These are phyloP conservation scores for Orchestia grillus DNA, from an alignment of 1,140 invertebrate species.

Conservation along the genomic window DNA sequence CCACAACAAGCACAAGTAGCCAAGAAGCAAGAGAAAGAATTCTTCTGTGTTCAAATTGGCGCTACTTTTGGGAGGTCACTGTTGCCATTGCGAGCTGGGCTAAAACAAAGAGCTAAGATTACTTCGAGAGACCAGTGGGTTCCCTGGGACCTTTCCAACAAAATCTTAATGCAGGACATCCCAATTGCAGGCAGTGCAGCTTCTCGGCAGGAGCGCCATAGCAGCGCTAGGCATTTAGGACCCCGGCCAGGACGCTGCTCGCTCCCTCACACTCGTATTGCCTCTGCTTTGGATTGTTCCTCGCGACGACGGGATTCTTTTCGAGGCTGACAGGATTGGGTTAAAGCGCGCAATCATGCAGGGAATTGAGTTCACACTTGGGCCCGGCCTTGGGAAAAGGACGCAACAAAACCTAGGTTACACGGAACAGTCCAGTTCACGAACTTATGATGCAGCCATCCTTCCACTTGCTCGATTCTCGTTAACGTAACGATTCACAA, in stretches of 20 bases:
- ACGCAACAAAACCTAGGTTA: background rate
- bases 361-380: background rate
- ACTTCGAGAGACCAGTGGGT: constrained; percentile 21
- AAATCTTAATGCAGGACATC: constrained; percentile 29
- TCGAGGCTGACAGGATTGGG: background rate
- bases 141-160: constrained; percentile 31
- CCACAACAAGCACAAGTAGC: background rate
- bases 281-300: constrained; percentile 6
- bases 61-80: constrained; percentile 14
- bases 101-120: constrained; percentile 32
- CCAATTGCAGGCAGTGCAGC: background rate
- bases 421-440: background rate
- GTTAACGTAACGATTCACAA: background rate
- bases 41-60: constrained; percentile 5
- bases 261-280: background rate
- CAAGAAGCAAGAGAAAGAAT: background rate
- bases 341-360: constrained; percentile 7
- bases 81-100: constrained; percentile 12
- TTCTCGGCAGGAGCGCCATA: background rate
- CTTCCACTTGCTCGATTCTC: background rate
- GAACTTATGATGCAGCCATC: background rate
- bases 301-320: background rate
- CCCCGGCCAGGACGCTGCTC: background rate
- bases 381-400: background rate
- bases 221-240: background rate